Evolutionary conservation across 1,140 invertebrate genomes (phyloP), one percentile per base, ranked within the genome.

Genomic region (Goniozus legneri): DNA sequence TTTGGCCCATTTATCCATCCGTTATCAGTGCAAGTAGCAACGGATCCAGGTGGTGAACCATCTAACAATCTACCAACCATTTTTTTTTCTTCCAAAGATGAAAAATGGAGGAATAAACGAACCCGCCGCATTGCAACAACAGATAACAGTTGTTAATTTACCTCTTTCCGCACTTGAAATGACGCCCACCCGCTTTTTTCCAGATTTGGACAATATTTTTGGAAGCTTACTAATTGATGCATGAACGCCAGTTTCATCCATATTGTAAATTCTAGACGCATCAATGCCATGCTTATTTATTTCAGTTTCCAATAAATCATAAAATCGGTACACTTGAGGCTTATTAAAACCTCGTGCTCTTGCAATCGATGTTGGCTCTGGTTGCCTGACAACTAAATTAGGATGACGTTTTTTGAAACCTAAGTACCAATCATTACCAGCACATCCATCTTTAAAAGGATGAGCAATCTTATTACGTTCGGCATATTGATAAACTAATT

Each of bases 121-220:
- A 15, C 57, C 61, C 30, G 30, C 21, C 15, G 62, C 60, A 51
- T 48, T 62, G 18, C 43, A 52, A 37, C 47, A 52, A 39, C 53
- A 44, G 15, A 55, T 43, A 7, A 57, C 51, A 14, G 56, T 63
- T 13, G 52, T 54, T 38, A 60, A 32, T 47, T 51, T 39, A 10
- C 65, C 68, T 32, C 60, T 24, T 53, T 73, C 67, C 7, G 47
- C 45, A 44, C 48, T 48, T 21, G 56, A 46, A 13, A 66, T 33
- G 35, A 51, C 33, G 6, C 57, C 52, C 42, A 65, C 50, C 47
- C 64, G 57, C 37, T 53, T 60, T 53, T 54, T 61, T 27, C 60
- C 64, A 49, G 64, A 60, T 7, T 39, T 38, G 27, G 59, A 60
- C 14, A 75, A 30, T 18, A 71, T 54, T 64, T 65, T 71, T 20